Base-by-base conservation (phyloP, 2,888 invertebrate species). In the Trypoxylon attenuatum region DNA sequence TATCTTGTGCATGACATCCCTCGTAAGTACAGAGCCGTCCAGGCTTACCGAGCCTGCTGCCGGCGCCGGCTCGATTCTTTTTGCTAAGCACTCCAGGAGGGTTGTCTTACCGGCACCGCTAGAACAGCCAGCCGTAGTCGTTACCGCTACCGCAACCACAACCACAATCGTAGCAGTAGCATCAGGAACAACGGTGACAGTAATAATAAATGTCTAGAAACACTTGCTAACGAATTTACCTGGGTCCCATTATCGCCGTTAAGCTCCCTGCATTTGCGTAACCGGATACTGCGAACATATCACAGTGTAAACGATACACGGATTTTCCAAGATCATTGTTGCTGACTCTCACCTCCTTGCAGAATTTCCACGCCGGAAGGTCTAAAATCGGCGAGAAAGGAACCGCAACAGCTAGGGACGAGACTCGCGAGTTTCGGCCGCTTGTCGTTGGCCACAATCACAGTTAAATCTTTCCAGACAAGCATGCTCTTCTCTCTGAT, bases 81-180 rank as follows among this genome's bases (percentile, higher is more conserved):
- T 90, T n/a, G 90, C 90, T 41, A 91, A 79, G 0, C 89, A 87
- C 10, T 89, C 88, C 1, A 91, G 82, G 46, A 90, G 88, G 15
- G 90, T 90, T 0, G 91, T 91, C 82, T 91, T 91, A 0, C 91
- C 91, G 2, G 91, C 90, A 3, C 91, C 91, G 56, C 91, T 91
- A 77, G 33, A 33, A 33, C 33, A 10, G 13, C 13, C 5, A 10
- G 10, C 3, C 33, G 33, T 13, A 33, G n/a, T 4, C 4, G 0
- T 4, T 10, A 10, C 33, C 8, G 0, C n/a, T n/a, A n/a, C n/a
- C n/a, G n/a, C n/a, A n/a, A n/a, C n/a, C n/a, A n/a, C n/a, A n/a
- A n/a, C n/a, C n/a, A n/a, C n/a, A n/a, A n/a, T n/a, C n/a, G n/a
- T n/a, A n/a, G n/a, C n/a, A n/a, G n/a, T n/a, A n/a, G n/a, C n/a